Conservation (phyloP, 37 sponge, comb jelly and placozoan species). For the Ianthella basta region DNA sequence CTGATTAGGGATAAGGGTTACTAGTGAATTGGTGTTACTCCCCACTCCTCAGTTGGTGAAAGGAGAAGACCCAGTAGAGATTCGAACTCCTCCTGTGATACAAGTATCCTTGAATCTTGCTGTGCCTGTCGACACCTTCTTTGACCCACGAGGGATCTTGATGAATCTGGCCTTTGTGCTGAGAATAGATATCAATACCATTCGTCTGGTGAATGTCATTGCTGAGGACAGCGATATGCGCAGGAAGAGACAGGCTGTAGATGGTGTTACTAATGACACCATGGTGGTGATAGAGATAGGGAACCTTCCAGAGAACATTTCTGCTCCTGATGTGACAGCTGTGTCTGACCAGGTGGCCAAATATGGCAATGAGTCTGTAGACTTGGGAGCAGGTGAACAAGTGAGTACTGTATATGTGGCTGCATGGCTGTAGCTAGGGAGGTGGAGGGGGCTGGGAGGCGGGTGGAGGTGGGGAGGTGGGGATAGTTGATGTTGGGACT, state of each 20-base stretch:
- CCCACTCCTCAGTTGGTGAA: constrained; percentile 48
- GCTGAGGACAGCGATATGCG: constrained; percentile 38
- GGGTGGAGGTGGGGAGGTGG: too few relatives aligned
- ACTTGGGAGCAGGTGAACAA: neutral
- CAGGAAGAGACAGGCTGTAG: neutral
- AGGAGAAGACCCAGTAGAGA: constrained; percentile 75
- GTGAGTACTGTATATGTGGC: constrained; percentile 3
- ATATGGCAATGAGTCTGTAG: constrained; percentile 5
- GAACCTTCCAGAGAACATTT: constrained; percentile 49
- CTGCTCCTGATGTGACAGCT: constrained; percentile 27
- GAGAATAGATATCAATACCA: constrained; percentile 51
- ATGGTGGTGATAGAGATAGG: constrained; percentile 69
- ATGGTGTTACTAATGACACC: neutral
- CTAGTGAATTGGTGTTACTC: neutral
- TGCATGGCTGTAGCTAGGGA: too few relatives aligned
- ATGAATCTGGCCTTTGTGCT: constrained; percentile 76
- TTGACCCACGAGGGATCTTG: constrained; percentile 59
- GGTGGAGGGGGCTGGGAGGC: too few relatives aligned
- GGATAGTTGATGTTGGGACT: too few relatives aligned
- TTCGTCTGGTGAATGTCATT: constrained; percentile 77
- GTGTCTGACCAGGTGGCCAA: constrained; percentile 41
- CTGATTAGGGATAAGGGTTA: neutral
- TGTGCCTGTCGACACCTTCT: constrained; percentile 85
- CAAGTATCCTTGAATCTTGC: constrained; percentile 68
- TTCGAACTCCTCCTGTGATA: constrained; percentile 80